Conservation (phyloP, 2,797 vertebrate species). For the Coilia nasus region DNA sequence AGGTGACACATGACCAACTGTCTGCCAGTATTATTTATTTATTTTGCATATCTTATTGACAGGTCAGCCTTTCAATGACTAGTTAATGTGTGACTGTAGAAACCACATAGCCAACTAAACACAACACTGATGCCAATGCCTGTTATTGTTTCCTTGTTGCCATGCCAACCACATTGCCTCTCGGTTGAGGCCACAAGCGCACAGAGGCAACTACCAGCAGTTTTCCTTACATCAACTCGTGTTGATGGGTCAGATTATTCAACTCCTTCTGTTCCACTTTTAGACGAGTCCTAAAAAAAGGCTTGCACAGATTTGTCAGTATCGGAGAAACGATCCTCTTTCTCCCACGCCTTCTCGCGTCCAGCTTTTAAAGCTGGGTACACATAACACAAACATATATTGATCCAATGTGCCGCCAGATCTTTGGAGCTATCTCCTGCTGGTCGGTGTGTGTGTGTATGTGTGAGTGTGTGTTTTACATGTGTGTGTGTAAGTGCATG, state of each 20-base stretch:
- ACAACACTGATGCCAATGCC: background rate
- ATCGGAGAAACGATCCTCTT: background rate
- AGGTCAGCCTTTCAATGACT: background rate
- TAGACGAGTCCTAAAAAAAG: background rate
- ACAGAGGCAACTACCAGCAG: background rate
- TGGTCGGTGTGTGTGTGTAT: background rate
- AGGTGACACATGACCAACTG: background rate
- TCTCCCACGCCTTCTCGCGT: background rate
- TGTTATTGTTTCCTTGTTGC: background rate
- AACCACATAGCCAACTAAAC: background rate
- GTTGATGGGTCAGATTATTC: background rate
- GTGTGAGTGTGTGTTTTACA: background rate
- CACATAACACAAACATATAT: conserved; percentile 20
- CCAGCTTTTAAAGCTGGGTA: conserved; percentile 7
- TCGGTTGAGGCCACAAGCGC: background rate
- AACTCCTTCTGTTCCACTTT: background rate
- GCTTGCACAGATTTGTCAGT: background rate
- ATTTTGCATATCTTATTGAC: background rate
- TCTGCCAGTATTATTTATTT: background rate
- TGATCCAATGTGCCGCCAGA: conserved; percentile 6
- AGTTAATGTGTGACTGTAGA: background rate
- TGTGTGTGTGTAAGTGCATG: background rate
- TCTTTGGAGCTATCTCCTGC: conserved; percentile 17
- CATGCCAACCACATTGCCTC: background rate
- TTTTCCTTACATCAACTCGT: background rate